phyloP scores from a whole-genome alignment of 1,140 invertebrate species.

The Zaprionus kolodkinae region DNA sequence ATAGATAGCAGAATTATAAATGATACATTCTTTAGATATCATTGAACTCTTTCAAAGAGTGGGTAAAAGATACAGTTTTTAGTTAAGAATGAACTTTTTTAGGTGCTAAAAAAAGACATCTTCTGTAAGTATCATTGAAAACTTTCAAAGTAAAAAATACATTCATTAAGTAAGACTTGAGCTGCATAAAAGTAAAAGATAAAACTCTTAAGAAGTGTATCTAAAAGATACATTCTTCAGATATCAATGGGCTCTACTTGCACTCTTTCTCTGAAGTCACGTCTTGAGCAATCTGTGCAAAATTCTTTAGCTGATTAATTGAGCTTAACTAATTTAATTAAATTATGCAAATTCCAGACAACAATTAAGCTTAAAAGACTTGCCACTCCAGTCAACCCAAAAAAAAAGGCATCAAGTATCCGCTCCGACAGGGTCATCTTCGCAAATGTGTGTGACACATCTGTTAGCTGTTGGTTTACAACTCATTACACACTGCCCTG shows the following conservation, averaged over 20 bases:
- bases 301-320: background rate
- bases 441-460: conserved; percentile 5
- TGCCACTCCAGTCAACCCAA: too few species aligned
- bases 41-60: too few species aligned
- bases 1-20: background rate
- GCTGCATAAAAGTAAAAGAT: too few species aligned
- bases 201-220: background rate
- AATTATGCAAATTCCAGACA: conserved; percentile 7
- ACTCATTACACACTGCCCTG: conserved; percentile 34
- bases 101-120: too few species aligned
- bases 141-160: too few species aligned
- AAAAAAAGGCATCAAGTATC: background rate
- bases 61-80: too few species aligned
- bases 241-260: background rate
- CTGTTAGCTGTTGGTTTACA: conserved; percentile 41
- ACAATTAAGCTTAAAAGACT: background rate
- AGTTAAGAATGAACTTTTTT: too few species aligned
- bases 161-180: too few species aligned
- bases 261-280: background rate
- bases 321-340: background rate
- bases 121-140: too few species aligned
- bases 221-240: background rate
- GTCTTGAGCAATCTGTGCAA: background rate
- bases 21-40: too few species aligned
- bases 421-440: background rate